Percentiles rank a stretch among this genome's conserved stretches.
Conservation (phyloP, 2,113 vertebrate species). For the Halichoerus grypus region DNA sequence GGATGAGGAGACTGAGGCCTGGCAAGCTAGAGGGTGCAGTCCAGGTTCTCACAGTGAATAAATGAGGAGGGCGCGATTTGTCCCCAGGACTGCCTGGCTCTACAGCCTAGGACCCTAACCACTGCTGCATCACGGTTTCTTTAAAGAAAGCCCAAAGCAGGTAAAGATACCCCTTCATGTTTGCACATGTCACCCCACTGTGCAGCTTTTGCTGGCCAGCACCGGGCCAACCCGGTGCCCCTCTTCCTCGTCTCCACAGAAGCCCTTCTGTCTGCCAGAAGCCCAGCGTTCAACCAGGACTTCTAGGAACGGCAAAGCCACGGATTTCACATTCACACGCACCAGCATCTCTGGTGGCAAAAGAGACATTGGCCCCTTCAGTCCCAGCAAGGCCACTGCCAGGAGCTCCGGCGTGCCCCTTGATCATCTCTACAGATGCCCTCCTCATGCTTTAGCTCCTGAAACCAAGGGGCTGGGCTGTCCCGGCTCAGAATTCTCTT, state of each 20-base stretch:
- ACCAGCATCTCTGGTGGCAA: not conserved
- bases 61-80: no score
- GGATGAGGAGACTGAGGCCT: not conserved
- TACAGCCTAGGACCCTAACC: not conserved
- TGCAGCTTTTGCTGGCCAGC: not conserved
- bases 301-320: not conserved
- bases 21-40: fast-evolving
- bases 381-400: not conserved
- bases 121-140: not conserved
- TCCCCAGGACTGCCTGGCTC: not conserved
- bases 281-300: slow-evolving; percentile 1
- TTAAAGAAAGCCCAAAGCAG: not conserved
- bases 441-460: not conserved
- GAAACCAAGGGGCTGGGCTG: not conserved
- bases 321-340: not conserved
- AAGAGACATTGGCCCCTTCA: not conserved
- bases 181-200: fast-evolving
- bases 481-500: not conserved
- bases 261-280: slow-evolving; percentile 15
- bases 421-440: not conserved
- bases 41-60: not conserved
- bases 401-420: not conserved
- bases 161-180: not conserved
- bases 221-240: not conserved
- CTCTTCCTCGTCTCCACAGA: not conserved